phyloP scores from a whole-genome alignment of 2,888 invertebrate genomes.

The Stenodera caucasica region DNA sequence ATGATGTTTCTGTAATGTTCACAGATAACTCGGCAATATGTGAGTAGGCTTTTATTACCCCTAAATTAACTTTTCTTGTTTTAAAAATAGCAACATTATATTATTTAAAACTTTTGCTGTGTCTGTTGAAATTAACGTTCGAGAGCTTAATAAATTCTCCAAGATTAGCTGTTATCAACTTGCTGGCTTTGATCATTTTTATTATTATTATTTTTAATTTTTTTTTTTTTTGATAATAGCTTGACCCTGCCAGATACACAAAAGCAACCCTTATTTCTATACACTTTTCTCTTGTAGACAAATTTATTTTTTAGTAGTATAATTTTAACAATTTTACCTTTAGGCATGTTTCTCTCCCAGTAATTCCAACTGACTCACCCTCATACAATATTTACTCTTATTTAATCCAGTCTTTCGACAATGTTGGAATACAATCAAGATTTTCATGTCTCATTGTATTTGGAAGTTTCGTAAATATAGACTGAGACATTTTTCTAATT shows the following conservation, averaged over 20 bases:
- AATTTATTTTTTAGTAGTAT: neutral
- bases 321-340: neutral
- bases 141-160: conserved; percentile 14
- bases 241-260: neutral
- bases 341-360: neutral
- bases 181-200: neutral
- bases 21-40: conserved; percentile 56
- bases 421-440: neutral
- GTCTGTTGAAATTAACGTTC: neutral
- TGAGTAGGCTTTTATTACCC: conserved; percentile 52
- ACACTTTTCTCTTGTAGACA: neutral
- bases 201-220: too few relatives aligned
- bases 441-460: neutral
- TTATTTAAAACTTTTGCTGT: conserved; percentile 22
- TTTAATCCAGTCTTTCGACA: neutral
- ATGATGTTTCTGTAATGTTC: conserved; percentile 51
- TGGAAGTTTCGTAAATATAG: neutral
- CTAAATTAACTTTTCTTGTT: conserved; percentile 34
- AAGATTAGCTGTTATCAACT: conserved; percentile 14
- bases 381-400: too few relatives aligned
- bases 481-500: neutral
- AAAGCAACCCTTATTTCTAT: neutral
- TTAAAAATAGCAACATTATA: conserved; percentile 21
- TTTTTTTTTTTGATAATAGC: neutral
- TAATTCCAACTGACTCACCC: too few relatives aligned